Conservation (phyloP, 2,113 vertebrate genomes). For the Aspiorhynchus laticeps region DNA sequence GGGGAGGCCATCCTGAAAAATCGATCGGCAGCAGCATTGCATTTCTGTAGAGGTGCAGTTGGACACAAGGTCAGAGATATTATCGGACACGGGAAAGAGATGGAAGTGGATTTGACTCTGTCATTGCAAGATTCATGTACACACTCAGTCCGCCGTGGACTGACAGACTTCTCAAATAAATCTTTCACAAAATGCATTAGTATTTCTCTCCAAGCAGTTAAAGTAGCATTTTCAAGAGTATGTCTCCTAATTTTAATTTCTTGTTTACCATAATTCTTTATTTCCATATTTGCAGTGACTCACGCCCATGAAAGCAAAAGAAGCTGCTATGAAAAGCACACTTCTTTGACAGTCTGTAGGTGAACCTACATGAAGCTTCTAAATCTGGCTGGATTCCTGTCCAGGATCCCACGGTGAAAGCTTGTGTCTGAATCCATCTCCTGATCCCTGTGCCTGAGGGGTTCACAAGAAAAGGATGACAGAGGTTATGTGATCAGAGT, state of each 20-base stretch:
- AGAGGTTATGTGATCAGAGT: conserved; percentile 30
- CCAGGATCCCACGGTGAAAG: not conserved
- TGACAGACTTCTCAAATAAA: not conserved
- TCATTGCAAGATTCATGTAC: conserved; percentile 30
- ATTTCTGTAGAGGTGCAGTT: conserved; percentile 76
- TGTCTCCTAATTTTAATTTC: not conserved
- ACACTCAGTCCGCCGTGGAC: not conserved
- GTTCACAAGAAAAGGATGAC: conserved; percentile 19
- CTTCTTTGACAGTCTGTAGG: not conserved
- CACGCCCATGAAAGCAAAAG: not conserved
- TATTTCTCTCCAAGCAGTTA: not conserved
- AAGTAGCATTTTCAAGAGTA: not conserved
- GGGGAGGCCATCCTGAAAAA: conserved; percentile 68
- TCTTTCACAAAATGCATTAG: not conserved
- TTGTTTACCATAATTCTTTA: not conserved
- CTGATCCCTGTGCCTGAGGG: not conserved
- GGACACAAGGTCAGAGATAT: conserved; percentile 78
- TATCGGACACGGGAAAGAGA: conserved; percentile 74
- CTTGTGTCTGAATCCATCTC: conserved; percentile 20
- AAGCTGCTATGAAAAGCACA: not conserved
- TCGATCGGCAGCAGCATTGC: conserved; percentile 75
- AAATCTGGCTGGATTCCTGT: conserved; percentile 20
- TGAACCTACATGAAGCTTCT: not conserved
- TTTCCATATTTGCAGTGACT: conserved; percentile 1
- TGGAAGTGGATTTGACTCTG: conserved; percentile 78